Conservation (phyloP, 53 echinoderm and acorn worm species). For the Astropecten irregularis region DNA sequence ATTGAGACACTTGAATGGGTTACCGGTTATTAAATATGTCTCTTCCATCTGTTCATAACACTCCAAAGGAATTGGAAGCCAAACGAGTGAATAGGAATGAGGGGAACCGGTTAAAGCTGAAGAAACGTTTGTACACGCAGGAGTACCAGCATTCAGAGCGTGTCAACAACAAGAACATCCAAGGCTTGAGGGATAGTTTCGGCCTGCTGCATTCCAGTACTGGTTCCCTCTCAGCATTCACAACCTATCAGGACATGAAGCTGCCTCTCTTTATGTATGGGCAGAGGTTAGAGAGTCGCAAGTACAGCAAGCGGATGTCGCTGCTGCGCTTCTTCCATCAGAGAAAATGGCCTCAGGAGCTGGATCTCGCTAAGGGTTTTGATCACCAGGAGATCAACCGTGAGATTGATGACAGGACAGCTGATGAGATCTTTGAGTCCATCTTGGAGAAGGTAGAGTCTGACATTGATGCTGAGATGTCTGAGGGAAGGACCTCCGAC, state of each 20-base stretch:
- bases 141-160: constrained; percentile 73
- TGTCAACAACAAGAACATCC: constrained; percentile 70
- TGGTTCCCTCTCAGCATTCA: constrained; percentile 60
- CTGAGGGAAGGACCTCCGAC: not conserved
- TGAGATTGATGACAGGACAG: constrained; percentile 46
- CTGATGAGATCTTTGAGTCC: constrained; percentile 74
- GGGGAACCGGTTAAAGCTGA: constrained; percentile 60
- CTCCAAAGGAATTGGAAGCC: constrained; percentile 75
- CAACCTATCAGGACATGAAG: constrained; percentile 46
- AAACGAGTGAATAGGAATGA: constrained; percentile 77
- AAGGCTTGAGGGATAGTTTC: constrained; percentile 61
- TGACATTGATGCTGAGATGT: constrained; percentile 12
- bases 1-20: too few relatives aligned
- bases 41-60: constrained; percentile 56
- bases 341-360: constrained; percentile 45
- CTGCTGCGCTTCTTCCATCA: constrained; percentile 83
- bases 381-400: not conserved
- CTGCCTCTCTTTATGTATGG: constrained; percentile 91
- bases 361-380: not conserved
- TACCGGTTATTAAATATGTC: constrained; percentile 40
- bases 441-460: constrained; percentile 61
- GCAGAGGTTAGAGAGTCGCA: constrained; percentile 80
- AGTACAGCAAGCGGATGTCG: constrained; percentile 78
- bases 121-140: constrained; percentile 58
- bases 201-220: constrained; percentile 66